A percentile compares a stretch with the other conserved stretches of the same genome.
phyloP scores from a whole-genome alignment of 2,113 vertebrate genomes.

The Cephalopholis sonnerati region DNA sequence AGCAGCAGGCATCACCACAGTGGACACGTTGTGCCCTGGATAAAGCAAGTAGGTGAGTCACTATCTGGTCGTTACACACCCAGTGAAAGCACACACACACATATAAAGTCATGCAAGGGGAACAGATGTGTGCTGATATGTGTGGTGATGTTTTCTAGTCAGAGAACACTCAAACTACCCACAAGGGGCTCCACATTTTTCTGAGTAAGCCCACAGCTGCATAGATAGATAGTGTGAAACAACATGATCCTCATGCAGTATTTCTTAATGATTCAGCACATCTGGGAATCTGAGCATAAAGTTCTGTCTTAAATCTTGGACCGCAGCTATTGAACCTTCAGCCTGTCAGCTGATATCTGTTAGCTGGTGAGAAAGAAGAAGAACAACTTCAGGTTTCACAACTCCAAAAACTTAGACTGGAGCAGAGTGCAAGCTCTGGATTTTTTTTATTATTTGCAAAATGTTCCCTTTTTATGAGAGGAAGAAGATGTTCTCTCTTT shows the following conservation, averaged over 20 bases:
- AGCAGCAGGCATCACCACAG: neutral
- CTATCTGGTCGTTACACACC: neutral
- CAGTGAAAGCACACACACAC: conserved; percentile 13
- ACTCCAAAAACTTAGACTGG: neutral
- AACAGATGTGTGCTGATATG: neutral
- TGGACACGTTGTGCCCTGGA: neutral
- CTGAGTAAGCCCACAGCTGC: neutral
- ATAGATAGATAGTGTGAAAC: neutral
- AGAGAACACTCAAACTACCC: neutral
- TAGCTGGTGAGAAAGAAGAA: conserved; percentile 30
- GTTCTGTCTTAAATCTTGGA: neutral
- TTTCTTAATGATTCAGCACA: neutral
- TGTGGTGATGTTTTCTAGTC: neutral
- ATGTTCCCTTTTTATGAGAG: neutral
- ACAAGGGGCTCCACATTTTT: neutral
- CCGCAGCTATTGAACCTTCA: neutral
- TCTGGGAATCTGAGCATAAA: neutral
- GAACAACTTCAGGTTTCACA: conserved; percentile 48
- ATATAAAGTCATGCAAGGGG: neutral
- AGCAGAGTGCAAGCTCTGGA: neutral
- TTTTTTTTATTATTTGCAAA: neutral
- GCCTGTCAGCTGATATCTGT: conserved; percentile 24
- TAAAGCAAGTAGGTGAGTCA: conserved; percentile 47
- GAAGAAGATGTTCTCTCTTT: fast-evolving
- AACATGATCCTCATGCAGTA: neutral